A percentile compares a stretch with the other conserved stretches of the same genome.
These are phyloP conservation scores for Micronycteris hirsuta DNA, from an alignment of 2,113 vertebrate species.

Conservation along the genomic window DNA sequence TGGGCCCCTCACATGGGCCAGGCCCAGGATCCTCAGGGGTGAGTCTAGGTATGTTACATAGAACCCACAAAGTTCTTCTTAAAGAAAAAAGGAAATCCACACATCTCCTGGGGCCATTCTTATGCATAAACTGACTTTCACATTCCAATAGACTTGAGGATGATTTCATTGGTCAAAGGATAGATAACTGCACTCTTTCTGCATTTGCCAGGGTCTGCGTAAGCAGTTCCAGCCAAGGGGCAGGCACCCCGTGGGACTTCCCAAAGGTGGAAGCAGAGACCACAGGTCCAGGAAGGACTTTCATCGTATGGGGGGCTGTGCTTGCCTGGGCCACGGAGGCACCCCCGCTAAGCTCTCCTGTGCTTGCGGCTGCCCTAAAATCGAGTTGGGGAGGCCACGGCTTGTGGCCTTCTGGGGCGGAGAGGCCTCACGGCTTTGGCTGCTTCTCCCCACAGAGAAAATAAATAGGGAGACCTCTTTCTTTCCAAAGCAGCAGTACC, in stretches of 20 bases:
- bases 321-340: neutral
- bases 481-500: neutral
- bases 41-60: neutral
- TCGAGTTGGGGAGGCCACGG: neutral
- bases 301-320: neutral
- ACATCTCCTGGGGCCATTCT: rapidly evolving
- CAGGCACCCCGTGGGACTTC: rapidly evolving
- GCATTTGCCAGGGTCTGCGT: neutral
- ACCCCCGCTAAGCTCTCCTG: too few species aligned
- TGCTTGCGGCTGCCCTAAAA: neutral
- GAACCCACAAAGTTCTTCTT: neutral
- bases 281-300: neutral
- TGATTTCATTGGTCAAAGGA: neutral
- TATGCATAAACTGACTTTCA: neutral
- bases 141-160: neutral
- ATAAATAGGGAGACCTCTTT: neutral
- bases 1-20: rapidly evolving
- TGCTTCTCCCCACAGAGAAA: neutral
- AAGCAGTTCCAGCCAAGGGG: neutral
- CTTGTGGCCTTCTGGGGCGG: neutral
- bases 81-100: neutral
- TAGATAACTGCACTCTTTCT: too few species aligned
- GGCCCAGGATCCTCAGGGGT: neutral
- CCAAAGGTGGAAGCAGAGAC: neutral
- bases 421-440: neutral